A percentile compares a stretch with the other conserved stretches of the same genome.
phyloP scores from a whole-genome alignment of 2,888 invertebrate species.

The Ligdia adustata region DNA sequence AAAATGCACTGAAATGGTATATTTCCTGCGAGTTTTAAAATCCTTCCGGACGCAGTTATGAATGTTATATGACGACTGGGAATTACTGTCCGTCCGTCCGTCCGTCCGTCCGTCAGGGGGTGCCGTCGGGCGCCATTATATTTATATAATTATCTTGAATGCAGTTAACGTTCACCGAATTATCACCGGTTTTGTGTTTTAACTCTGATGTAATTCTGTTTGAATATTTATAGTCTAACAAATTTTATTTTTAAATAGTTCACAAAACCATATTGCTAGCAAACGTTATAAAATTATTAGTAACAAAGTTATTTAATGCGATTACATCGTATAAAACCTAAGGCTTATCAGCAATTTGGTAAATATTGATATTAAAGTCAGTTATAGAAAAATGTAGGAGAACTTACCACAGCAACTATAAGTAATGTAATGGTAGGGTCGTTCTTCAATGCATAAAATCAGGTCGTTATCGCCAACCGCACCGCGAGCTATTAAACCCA shows the following conservation, averaged over 20 bases:
- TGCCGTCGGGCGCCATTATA: constrained; percentile 26
- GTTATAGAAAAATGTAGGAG: too few relatives aligned
- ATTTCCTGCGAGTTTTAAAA: constrained; percentile 53
- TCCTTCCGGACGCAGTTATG: constrained; percentile 55
- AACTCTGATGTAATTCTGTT: background rate
- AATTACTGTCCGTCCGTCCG: constrained; percentile 35
- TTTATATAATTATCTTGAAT: constrained; percentile 30
- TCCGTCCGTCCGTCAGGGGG: constrained; percentile 27
- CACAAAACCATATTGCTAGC: too few relatives aligned
- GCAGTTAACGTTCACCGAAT: constrained; percentile 15
- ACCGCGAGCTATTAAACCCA: constrained; percentile 5
- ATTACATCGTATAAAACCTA: too few relatives aligned
- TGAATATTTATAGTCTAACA: too few relatives aligned
- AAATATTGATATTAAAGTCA: too few relatives aligned
- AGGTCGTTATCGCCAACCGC: background rate
- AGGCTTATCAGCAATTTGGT: too few relatives aligned
- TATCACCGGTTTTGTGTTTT: constrained; percentile 1
- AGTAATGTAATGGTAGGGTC: too few relatives aligned
- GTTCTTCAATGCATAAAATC: too few relatives aligned
- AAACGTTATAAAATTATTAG: too few relatives aligned
- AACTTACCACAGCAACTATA: too few relatives aligned
- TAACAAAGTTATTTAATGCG: too few relatives aligned
- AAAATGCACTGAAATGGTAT: constrained; percentile 38
- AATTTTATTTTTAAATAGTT: too few relatives aligned
- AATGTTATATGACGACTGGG: constrained; percentile 51